Percentiles rank a stretch among this genome's conserved stretches.
These are phyloP conservation scores for Microctenopoma steveboyesi DNA, from an alignment of 2,797 vertebrate genomes.

Conservation along the genomic window DNA sequence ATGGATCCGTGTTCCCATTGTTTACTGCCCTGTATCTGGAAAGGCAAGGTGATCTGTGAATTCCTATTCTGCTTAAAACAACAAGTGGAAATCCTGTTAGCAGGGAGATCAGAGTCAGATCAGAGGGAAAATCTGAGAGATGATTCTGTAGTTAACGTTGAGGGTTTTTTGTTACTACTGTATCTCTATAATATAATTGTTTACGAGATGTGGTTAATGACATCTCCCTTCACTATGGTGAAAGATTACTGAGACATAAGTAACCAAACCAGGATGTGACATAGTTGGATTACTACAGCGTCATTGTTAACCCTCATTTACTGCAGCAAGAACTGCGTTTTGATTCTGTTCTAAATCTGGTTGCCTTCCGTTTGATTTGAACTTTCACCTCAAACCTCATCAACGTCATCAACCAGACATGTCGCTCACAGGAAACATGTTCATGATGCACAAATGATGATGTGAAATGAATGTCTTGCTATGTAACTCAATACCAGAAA, in stretches of 20 bases:
- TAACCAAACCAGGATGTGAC: no score
- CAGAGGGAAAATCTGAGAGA: not conserved
- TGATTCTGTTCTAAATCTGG: no score
- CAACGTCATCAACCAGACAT: no score
- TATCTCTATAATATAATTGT: no score
- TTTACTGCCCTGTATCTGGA: constrained; percentile 45
- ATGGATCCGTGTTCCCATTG: constrained; percentile 53
- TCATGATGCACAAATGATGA: no score
- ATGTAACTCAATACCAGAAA: not conserved
- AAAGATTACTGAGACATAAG: not conserved
- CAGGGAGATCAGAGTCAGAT: constrained; percentile 12
- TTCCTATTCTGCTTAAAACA: constrained; percentile 40
- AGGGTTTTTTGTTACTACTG: not conserved
- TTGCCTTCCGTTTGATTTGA: no score
- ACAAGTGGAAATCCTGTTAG: constrained; percentile 23
- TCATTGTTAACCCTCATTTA: no score
- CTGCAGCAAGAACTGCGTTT: no score
- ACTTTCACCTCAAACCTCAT: no score
- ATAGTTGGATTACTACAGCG: no score
- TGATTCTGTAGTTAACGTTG: not conserved
- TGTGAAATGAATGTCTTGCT: no score
- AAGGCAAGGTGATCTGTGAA: constrained; percentile 31
- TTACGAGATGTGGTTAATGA: constrained; percentile 3
- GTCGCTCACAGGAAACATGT: no score
- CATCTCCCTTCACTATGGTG: not conserved